Base-by-base conservation (phyloP, 2,888 invertebrate species). In the Tillus elongatus region DNA sequence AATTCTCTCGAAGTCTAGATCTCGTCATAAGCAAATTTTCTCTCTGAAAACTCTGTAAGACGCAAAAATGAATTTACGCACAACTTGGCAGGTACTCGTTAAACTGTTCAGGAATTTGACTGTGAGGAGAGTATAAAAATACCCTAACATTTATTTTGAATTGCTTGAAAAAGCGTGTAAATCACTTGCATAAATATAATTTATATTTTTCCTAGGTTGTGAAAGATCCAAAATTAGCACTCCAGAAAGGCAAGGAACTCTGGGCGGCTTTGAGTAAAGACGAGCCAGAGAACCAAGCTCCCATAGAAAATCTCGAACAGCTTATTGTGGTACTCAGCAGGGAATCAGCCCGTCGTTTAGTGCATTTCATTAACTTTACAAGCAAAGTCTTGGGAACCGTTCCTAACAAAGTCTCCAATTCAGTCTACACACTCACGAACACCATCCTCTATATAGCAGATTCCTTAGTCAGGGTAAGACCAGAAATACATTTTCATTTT, bases 271-370 rank as follows among this genome's bases (percentile, higher is more conserved):
- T 88, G 35, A 85, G 85, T 54, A 65, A 74, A 46, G 77, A 86
- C 13, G 88, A 88, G 56, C 87, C 88, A 0, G 88, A 86, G 65
- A 88, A 88, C 66, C 88, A 88, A 64, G 82, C 82, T 2, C 73
- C 84, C 19, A 88, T 87, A 0, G 73, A 74, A 42, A 86, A 82
- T 2, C 58, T 87, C 16, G 88, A 88, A 56, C 82, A 88, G 56
- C 63, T 87, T 43, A 66, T 86, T 36, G 82, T 85, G 24, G 63
- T 88, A 40, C 59, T 88, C 40, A 77, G 82, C 0, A 66, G 87
- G n/a, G 87, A 88, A 66, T 75, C 82, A 0, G 82, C 84, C 0
- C 69, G 88, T 39, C 72, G 81, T 47, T 64, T 85, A 30, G 87
- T 88, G 1, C 88, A 88, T 57, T 70, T 86, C 33, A 71, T 84